Percentiles rank a stretch among this genome's conserved stretches.
phyloP scores from a whole-genome alignment of 2,797 vertebrate species.

The Malurus splendens region DNA sequence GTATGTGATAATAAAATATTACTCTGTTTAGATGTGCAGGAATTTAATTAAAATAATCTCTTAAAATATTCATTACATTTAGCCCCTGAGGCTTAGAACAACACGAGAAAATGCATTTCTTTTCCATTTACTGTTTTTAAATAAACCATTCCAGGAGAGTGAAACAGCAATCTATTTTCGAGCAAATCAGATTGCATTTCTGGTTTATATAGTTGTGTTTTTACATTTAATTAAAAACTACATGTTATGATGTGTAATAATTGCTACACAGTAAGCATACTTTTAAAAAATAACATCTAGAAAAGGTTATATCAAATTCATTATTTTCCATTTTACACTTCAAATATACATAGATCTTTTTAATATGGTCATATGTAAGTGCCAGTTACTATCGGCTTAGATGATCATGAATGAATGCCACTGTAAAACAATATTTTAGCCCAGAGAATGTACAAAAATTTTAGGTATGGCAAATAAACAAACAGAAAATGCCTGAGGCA shows the following conservation, averaged over 20 bases:
- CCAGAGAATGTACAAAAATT: conserved; percentile 35
- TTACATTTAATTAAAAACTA: conserved; percentile 78
- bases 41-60: conserved; percentile 88
- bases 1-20: conserved; percentile 83
- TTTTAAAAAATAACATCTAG: conserved; percentile 59
- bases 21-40: conserved; percentile 82
- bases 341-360: conserved; percentile 63
- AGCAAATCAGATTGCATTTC: conserved; percentile 79
- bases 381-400: conserved; percentile 61
- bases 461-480: not conserved
- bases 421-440: conserved; percentile 37
- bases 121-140: conserved; percentile 78
- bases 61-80: conserved; percentile 86
- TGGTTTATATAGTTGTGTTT: conserved; percentile 66
- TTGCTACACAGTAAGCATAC: conserved; percentile 59
- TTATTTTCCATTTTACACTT: conserved; percentile 47
- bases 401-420: conserved; percentile 38
- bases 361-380: conserved; percentile 59
- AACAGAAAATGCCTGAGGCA: not conserved
- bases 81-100: conserved; percentile 77
- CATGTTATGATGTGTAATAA: conserved; percentile 67
- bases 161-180: conserved; percentile 74
- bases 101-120: conserved; percentile 76
- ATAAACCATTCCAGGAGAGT: conserved; percentile 75
- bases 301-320: conserved; percentile 51